Evolutionary conservation across 2,113 vertebrate species (phyloP), one percentile per base, ranked within the genome.

Genomic region (Lontra canadensis): DNA sequence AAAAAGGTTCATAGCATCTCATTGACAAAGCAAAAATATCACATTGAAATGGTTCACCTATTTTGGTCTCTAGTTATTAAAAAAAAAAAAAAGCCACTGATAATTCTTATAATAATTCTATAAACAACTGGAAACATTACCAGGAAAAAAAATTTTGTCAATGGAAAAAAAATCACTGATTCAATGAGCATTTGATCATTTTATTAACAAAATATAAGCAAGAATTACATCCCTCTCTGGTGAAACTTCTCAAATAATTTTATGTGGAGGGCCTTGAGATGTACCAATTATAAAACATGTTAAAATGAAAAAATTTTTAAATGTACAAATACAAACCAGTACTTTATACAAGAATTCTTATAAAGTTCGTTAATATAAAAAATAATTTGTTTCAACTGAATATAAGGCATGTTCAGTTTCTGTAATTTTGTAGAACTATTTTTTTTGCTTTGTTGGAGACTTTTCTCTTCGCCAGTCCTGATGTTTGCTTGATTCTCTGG

Each of bases 131-230:
- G 88, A 88, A 95, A 98, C 20, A 97, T 83, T 76, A 92, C 88
- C 44, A 96, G 57, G 88, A 95, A 97, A 97, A 96, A 95, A 91
- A 73, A 25, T 55, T 89, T 76, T 95, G 82, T 91, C 49, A 98
- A 59, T 49, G 57, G n/a, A n/a, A 98, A 96, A 96, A 96, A 95
- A 4, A 82, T 88, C 88, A 97, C n/a, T 36, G 73, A 98, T 88
- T 96, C 34, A 42, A 73, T 92, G 90, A 98, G 63, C 90, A 95
- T 86, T 96, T 94, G 95, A 98, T 23, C 3, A 94, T 98, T 98
- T 99, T 99, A 99, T 99, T 99, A 97, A 98, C 97, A 99, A 99
- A 99, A 99, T 98, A 96, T 94, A 98, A 98, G 96, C 93, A 97
- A 92, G 69, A 97, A 91, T 52, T 44, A 97, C 42, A 97, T 94